phyloP scores from a whole-genome alignment of 2,888 invertebrate genomes.

The Phytoseiulus persimilis region DNA sequence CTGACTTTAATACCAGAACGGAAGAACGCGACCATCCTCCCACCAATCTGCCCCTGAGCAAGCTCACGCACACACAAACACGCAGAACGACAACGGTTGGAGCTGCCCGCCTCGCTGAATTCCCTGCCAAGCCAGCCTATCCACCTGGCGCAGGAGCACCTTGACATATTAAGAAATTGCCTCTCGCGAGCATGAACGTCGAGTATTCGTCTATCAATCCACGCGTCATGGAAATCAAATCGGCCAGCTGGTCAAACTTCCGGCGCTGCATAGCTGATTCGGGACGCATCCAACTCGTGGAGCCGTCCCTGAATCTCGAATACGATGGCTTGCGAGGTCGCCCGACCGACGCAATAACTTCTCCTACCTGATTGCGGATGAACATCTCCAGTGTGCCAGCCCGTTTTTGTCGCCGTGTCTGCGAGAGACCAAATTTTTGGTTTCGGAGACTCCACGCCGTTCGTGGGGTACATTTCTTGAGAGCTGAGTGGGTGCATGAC shows the following conservation, averaged over 20 bases:
- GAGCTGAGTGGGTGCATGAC: not conserved
- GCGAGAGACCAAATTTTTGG: conserved; percentile 91
- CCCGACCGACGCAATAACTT: not conserved
- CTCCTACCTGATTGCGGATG: not conserved
- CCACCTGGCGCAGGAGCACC: not conserved
- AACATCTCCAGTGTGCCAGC: not conserved
- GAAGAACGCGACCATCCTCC: not conserved
- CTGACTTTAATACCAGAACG: conserved; percentile 31
- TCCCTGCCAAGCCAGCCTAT: not conserved
- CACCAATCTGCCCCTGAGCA: not conserved
- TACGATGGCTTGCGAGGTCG: too few species aligned
- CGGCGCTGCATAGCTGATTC: not conserved
- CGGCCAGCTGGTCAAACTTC: not conserved
- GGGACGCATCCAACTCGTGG: not conserved
- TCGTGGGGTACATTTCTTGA: conserved; percentile 39
- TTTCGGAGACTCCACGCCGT: conserved; percentile 56
- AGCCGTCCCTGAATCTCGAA: too few species aligned
- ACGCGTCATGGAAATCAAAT: not conserved
- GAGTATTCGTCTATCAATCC: not conserved
- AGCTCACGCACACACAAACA: not conserved
- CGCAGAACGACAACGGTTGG: not conserved
- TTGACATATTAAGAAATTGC: not conserved
- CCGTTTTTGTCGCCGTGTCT: conserved; percentile 69
- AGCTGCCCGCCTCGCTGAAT: not conserved
- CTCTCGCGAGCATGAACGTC: not conserved